Percentiles rank a stretch among this genome's conserved stretches.
Conservation (phyloP, 1,140 invertebrate genomes). For the Drosophila pachea region DNA sequence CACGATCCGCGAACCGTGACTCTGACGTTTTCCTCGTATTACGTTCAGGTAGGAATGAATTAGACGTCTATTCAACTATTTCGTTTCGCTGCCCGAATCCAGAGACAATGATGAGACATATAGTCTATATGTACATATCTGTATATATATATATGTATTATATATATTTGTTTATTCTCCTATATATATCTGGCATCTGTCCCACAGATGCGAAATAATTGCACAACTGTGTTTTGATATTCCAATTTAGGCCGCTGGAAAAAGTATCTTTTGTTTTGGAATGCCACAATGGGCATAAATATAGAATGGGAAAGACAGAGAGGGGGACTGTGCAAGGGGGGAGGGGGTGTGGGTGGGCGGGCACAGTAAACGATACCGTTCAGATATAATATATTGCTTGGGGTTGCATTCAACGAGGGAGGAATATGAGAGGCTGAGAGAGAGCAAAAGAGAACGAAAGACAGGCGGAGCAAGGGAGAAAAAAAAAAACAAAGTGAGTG, state of each 20-base stretch:
- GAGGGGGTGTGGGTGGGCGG: too few species aligned
- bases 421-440: too few species aligned
- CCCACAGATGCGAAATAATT: constrained; percentile 44
- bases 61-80: constrained; percentile 32
- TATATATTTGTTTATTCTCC: background rate
- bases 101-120: constrained; percentile 33
- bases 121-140: background rate
- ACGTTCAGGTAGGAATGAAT: constrained; percentile 16
- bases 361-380: too few species aligned
- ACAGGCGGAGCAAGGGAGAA: too few species aligned
- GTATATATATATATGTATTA: background rate
- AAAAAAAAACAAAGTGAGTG: too few species aligned
- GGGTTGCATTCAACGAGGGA: too few species aligned
- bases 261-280: constrained; percentile 41
- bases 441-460: too few species aligned
- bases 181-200: constrained; percentile 3
- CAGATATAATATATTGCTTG: too few species aligned
- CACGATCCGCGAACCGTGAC: constrained; percentile 28
- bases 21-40: constrained; percentile 10
- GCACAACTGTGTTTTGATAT: constrained; percentile 60
- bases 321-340: too few species aligned
- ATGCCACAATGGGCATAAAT: constrained; percentile 1
- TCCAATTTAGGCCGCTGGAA: constrained; percentile 37
- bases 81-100: background rate
- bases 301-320: background rate